A percentile compares a stretch with the other conserved stretches of the same genome.
These are phyloP conservation scores for Ceratitis capitata DNA, from an alignment of 1,140 invertebrate species.

Conservation along the genomic window DNA sequence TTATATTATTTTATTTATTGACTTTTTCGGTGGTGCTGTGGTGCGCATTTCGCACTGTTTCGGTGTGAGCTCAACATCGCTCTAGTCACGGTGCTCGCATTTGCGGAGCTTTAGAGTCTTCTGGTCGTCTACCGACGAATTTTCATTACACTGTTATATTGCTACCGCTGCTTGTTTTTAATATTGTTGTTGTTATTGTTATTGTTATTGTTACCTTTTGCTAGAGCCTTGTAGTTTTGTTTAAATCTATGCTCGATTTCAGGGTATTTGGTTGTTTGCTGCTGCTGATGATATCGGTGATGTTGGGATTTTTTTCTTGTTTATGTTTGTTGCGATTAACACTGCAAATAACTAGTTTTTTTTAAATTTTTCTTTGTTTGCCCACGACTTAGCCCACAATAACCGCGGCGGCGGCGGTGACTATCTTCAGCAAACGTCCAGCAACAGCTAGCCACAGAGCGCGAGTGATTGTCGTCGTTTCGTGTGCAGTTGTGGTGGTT, in stretches of 20 bases:
- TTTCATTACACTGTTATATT: background rate
- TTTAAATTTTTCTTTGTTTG: constrained; percentile 11
- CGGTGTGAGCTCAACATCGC: constrained; percentile 44
- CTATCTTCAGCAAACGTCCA: constrained; percentile 12
- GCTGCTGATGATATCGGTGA: background rate
- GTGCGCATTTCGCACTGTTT: constrained; percentile 41
- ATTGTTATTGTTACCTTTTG: background rate
- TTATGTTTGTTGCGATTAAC: background rate
- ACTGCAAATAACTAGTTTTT: constrained; percentile 3
- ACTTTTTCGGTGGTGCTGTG: constrained; percentile 23
- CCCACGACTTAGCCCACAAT: background rate
- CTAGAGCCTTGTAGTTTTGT: no score
- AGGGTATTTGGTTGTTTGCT: background rate
- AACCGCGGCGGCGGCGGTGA: background rate
- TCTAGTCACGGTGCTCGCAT: constrained; percentile 39
- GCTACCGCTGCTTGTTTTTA: background rate
- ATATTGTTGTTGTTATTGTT: background rate
- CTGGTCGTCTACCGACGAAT: background rate
- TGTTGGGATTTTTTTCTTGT: background rate
- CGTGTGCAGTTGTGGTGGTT: background rate
- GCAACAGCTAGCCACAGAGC: background rate
- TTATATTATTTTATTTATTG: background rate
- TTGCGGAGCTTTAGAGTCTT: constrained; percentile 39
- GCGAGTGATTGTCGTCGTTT: background rate
- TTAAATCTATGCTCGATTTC: background rate